Conservation (phyloP, 2,113 vertebrate genomes). For the Thinocorus orbignyianus region DNA sequence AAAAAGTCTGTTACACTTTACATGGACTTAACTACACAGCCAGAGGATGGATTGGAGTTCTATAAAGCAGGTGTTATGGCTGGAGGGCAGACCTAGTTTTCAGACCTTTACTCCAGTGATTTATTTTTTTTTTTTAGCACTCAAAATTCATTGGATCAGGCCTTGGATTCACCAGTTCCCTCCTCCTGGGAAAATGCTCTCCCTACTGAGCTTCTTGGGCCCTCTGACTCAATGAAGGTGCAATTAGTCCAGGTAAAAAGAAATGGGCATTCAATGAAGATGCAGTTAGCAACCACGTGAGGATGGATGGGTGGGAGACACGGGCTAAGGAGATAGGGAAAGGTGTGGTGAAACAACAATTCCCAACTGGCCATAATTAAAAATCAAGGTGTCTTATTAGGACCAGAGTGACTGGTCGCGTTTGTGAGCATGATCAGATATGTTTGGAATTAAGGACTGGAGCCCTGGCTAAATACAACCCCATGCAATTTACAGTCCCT, state of each 20-base stretch:
- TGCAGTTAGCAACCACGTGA: neutral
- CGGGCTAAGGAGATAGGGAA: neutral
- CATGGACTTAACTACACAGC: neutral
- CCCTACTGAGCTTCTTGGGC: neutral
- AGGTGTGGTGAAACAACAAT: neutral
- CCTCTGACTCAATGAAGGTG: fast-evolving
- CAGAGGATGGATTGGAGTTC: neutral
- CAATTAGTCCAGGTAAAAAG: neutral
- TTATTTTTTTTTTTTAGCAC: neutral
- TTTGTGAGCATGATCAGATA: neutral
- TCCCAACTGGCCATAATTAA: neutral
- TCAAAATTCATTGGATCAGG: neutral
- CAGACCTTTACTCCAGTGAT: neutral
- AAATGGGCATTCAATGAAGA: neutral
- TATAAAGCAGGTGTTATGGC: neutral
- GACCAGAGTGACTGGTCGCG: neutral
- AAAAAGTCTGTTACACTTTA: neutral
- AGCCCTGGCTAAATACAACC: neutral
- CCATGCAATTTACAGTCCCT: neutral
- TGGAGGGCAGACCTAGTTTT: neutral
- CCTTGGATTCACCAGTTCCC: neutral
- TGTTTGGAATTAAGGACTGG: neutral
- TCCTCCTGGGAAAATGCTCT: fast-evolving
- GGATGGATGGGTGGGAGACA: neutral
- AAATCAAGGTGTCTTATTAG: neutral